Conservation (phyloP, 2,113 vertebrate genomes). For the Lipophrys pholis region DNA sequence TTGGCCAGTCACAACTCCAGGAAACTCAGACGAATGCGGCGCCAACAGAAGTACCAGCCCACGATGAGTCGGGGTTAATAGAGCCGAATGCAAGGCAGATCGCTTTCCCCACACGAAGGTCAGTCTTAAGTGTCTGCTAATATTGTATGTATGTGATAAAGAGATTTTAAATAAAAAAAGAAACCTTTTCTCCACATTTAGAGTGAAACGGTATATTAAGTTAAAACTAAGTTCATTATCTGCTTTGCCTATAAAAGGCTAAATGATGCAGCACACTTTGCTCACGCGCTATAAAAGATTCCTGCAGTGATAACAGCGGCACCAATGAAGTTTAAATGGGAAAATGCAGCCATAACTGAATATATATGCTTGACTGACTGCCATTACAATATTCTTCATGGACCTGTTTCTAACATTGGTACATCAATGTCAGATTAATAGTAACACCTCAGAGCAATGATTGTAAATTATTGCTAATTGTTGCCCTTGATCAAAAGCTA, state of each 20-base stretch:
- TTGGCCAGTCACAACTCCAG: neutral
- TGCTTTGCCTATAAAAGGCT: slow-evolving; percentile 28
- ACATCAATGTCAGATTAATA: slow-evolving; percentile 18
- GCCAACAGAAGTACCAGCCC: neutral
- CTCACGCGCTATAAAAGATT: slow-evolving; percentile 3
- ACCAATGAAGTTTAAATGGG: slow-evolving; percentile 23
- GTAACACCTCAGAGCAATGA: neutral
- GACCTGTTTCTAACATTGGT: slow-evolving; percentile 4
- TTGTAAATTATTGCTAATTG: neutral
- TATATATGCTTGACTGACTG: neutral
- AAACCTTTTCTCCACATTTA: neutral
- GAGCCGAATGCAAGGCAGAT: slow-evolving; percentile 35
- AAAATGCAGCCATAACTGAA: slow-evolving; percentile 5
- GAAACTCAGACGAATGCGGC: slow-evolving; percentile 5
- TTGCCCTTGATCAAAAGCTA: slow-evolving; percentile 2
- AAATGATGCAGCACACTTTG: slow-evolving; percentile 18
- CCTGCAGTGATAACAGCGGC: slow-evolving; percentile 9
- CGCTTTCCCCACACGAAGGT: slow-evolving; percentile 33
- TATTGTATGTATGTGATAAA: slow-evolving; percentile 12
- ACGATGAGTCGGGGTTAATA: slow-evolving; percentile 49
- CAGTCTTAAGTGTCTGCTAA: slow-evolving; percentile 31
- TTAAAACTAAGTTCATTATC: slow-evolving; percentile 38
- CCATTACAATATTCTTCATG: slow-evolving; percentile 4
- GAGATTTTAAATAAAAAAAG: neutral
- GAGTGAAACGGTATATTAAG: slow-evolving; percentile 30